Percentiles rank a stretch among this genome's conserved stretches.
Conservation (phyloP, 2,888 invertebrate genomes). For the Physocephala rufipes region DNA sequence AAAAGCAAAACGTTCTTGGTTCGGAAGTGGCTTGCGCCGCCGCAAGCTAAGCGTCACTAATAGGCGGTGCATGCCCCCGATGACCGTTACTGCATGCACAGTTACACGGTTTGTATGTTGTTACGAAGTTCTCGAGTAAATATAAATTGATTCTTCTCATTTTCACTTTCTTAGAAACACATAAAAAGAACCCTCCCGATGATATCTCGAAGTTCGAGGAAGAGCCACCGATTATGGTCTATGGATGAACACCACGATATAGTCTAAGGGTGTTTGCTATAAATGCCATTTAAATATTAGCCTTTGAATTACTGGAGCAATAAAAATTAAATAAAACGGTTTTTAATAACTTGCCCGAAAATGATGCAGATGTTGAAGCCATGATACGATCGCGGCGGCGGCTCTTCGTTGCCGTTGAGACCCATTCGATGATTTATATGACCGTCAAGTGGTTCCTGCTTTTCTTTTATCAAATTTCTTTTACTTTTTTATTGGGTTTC, state of each 20-base stretch:
- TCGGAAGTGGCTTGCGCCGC: too few relatives aligned
- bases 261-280: too few relatives aligned
- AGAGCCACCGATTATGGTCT: too few relatives aligned
- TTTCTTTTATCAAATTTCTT: too few relatives aligned
- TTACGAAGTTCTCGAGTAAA: conserved; percentile 53
- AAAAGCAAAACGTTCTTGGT: too few relatives aligned
- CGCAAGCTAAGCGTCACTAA: too few relatives aligned
- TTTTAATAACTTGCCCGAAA: conserved; percentile 52
- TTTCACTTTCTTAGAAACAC: conserved; percentile 57
- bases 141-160: conserved; percentile 56
- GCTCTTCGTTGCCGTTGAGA: conserved; percentile 49
- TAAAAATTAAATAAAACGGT: conserved; percentile 60
- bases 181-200: conserved; percentile 19
- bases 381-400: conserved; percentile 23
- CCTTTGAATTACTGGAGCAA: conserved; percentile 52
- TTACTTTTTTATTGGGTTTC: too few relatives aligned
- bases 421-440: conserved; percentile 59
- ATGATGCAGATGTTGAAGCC: conserved; percentile 42
- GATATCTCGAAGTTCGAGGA: conserved; percentile 47
- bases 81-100: background rate
- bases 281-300: background rate
- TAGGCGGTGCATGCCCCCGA: background rate
- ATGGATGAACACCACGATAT: too few relatives aligned
- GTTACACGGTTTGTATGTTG: too few relatives aligned
- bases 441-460: conserved; percentile 37